Evolutionary conservation across 1,140 invertebrate species (phyloP), one percentile per base, ranked within the genome.

Genomic region (Bathynomus jamesi): DNA sequence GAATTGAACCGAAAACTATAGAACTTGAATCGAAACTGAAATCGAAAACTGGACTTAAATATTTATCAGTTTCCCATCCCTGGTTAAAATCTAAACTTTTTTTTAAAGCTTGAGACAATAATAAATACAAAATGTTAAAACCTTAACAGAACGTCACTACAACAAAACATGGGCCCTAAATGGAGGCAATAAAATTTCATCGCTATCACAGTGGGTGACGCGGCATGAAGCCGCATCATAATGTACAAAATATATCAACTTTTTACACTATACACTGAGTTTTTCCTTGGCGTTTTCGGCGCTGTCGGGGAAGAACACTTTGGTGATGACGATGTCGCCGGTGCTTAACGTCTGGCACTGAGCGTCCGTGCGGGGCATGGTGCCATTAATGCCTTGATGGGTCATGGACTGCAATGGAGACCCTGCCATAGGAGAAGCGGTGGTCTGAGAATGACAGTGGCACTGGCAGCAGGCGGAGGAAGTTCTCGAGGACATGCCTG

Each of bases 311-410:
- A 76, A 76, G 65, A 73, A 92, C 77, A 95, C 91, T 83, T 91
- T 92, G 62, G 92, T 95, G 75, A 95, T 93, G 28, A 94, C 92
- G 80, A 95, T 92, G 81, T 95, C 93, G 65, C 93, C 93, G n/a
- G 93, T 95, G 79, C 92, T 94, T 17, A 94, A 82, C 1, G 93
- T 95, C 82, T 95, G 93, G 69, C 89, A 90, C 28, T 85, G 87
- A 28, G 87, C 82, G 69, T 76, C 75, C 30, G 63, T 64, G 74
- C 87, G 83, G 61, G 80, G 78, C 31, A 61, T 70, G 32, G 73
- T 61, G n/a, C 65, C 77, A 66, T 64, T 61, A 67, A 61, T 72
- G 30, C 53, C 29, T 28, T 46, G n/a, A 13, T 40, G 46, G 25
- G 46, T 67, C 46, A 71, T 67, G 5, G 63, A 67, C n/a, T 61